Conservation (phyloP, 2,888 invertebrate species). For the Drosophila subsilvestris region DNA sequence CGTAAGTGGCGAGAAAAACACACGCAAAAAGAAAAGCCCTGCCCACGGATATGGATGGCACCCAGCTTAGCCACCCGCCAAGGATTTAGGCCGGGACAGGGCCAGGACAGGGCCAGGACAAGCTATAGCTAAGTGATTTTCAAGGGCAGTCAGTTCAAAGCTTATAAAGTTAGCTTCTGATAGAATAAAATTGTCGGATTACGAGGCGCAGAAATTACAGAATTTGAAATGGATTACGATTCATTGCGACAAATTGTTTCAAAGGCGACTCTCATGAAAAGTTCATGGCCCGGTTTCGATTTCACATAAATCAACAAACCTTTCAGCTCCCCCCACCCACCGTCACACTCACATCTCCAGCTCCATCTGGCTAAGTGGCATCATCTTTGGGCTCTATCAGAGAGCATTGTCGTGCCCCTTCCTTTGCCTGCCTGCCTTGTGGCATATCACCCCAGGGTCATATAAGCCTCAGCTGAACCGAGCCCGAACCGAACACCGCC, state of each 20-base stretch:
- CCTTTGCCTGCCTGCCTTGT: conserved; percentile 14
- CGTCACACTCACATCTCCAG: neutral
- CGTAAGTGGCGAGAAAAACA: conserved; percentile 25
- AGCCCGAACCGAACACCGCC: conserved; percentile 37
- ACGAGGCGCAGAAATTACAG: conserved; percentile 26
- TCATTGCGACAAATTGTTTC: conserved; percentile 33
- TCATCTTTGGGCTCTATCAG: conserved; percentile 4
- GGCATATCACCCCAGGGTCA: conserved; percentile 63
- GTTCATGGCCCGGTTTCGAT: conserved; percentile 4
- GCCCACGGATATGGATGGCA: conserved; percentile 20
- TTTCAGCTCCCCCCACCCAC: neutral
- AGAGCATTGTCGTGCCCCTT: neutral
- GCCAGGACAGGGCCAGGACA: neutral
- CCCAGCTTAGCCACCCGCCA: conserved; percentile 22
- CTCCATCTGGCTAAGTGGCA: conserved; percentile 26
- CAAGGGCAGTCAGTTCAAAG: conserved; percentile 31
- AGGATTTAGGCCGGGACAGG: conserved; percentile 12
- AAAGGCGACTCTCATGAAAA: conserved; percentile 18
- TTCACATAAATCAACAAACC: conserved; percentile 18
- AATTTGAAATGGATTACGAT: conserved; percentile 33
- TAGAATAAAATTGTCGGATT: conserved; percentile 23
- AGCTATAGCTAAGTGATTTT: conserved; percentile 38
- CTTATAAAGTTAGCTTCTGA: conserved; percentile 19
- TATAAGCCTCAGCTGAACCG: conserved; percentile 36
- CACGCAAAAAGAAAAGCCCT: conserved; percentile 23